phyloP scores from a whole-genome alignment of 23 tunicate genomes.

The Clavelina lepadiformis region DNA sequence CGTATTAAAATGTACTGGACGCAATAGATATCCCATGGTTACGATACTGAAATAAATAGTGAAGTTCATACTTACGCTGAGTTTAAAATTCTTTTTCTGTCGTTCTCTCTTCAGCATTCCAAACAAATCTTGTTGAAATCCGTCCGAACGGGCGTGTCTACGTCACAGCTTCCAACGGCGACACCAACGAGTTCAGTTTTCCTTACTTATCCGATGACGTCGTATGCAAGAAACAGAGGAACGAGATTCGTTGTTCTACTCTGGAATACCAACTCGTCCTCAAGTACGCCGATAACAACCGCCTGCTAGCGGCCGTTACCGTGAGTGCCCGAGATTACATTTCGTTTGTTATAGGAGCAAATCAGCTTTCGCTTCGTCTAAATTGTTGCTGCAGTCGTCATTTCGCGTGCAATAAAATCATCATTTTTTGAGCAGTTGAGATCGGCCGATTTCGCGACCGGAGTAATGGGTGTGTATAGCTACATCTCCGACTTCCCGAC shows the following conservation, averaged over 20 bases:
- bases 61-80: not conserved
- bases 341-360: no score
- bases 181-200: not conserved
- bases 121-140: constrained; percentile 1
- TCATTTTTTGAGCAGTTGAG: no score
- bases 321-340: no score
- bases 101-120: constrained; percentile 9
- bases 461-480: constrained; percentile 21
- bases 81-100: not conserved
- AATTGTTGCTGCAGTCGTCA: no score
- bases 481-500: constrained; percentile 1
- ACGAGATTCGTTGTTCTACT: not conserved
- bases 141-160: constrained; percentile 8
- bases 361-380: no score
- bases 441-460: constrained; percentile 6
- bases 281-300: not conserved
- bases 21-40: not conserved
- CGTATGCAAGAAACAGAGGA: not conserved
- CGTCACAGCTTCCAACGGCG: not conserved
- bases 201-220: constrained; percentile 8
- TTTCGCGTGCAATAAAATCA: no score
- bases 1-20: no score
- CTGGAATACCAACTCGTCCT: constrained; percentile 15
- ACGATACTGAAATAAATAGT: not conserved
- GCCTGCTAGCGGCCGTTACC: not conserved